phyloP scores from a whole-genome alignment of 2,113 vertebrate genomes.

The Misgurnus anguillicaudatus region DNA sequence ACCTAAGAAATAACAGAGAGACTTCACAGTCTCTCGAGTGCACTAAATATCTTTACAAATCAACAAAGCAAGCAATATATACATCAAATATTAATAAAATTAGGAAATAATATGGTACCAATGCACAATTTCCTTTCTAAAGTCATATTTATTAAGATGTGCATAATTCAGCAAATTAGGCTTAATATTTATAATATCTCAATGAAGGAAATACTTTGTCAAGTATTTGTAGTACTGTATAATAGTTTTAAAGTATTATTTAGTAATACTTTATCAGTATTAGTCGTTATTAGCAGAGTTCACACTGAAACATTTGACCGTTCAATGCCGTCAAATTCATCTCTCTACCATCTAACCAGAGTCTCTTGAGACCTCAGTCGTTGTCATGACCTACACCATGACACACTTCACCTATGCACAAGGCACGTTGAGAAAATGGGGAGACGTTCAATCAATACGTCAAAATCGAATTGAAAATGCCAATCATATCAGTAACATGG shows the following conservation, averaged over 20 bases:
- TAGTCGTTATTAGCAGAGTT: too few species aligned
- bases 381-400: background rate
- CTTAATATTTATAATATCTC: too few species aligned
- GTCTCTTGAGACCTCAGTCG: background rate
- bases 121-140: too few species aligned
- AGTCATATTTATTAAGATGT: too few species aligned
- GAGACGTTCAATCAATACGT: constrained; percentile 29
- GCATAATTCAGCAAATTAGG: too few species aligned
- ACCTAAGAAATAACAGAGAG: background rate
- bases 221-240: too few species aligned
- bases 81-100: too few species aligned
- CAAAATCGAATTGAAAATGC: constrained; percentile 24
- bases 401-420: constrained; percentile 2
- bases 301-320: background rate
- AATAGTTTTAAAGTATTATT: too few species aligned
- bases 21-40: background rate
- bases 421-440: background rate
- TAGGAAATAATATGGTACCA: too few species aligned
- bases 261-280: too few species aligned
- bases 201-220: too few species aligned
- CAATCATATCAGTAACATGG: constrained; percentile 23
- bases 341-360: background rate
- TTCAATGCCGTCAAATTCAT: background rate
- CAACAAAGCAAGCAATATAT: background rate
- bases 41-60: background rate